Percentiles rank a stretch among this genome's conserved stretches.
These are phyloP conservation scores for Petaurus breviceps DNA, from an alignment of 2,113 vertebrate species.

Conservation along the genomic window DNA sequence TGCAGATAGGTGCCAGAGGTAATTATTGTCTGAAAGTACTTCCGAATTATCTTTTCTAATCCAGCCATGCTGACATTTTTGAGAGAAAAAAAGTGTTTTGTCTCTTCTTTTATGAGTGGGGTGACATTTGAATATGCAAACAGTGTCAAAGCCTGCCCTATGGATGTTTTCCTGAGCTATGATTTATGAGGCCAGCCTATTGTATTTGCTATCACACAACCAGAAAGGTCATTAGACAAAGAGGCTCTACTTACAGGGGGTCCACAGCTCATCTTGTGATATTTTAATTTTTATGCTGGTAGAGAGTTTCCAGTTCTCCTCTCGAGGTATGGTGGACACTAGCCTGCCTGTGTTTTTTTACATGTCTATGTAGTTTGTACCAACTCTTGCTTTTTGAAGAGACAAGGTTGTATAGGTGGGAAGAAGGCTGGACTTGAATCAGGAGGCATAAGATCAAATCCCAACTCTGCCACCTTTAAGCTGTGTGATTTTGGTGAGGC, in stretches of 20 bases:
- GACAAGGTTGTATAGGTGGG: background rate
- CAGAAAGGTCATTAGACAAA: conserved; percentile 85
- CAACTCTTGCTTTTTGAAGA: background rate
- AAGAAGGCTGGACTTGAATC: background rate
- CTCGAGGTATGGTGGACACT: background rate
- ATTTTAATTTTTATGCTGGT: conserved; percentile 79
- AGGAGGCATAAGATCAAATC: background rate
- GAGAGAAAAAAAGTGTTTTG: conserved; percentile 84
- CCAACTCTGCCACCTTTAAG: background rate
- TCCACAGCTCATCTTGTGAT: conserved; percentile 80
- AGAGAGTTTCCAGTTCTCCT: conserved; percentile 25
- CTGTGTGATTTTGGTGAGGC: background rate
- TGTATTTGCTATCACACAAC: conserved; percentile 83
- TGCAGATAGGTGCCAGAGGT: conserved; percentile 87
- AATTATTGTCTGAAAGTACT: conserved; percentile 90
- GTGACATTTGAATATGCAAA: conserved; percentile 91
- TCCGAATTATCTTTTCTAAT: conserved; percentile 91
- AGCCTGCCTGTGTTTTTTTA: background rate
- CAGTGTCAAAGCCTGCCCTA: conserved; percentile 81
- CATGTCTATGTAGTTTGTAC: background rate
- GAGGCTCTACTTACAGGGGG: conserved; percentile 80
- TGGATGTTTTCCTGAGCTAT: conserved; percentile 82
- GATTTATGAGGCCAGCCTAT: conserved; percentile 88
- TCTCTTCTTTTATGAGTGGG: conserved; percentile 82
- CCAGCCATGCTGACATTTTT: conserved; percentile 88